A percentile compares a stretch with the other conserved stretches of the same genome.
These are phyloP conservation scores for Papio anubis DNA, from an alignment of 2,113 vertebrate species.

Conservation along the genomic window DNA sequence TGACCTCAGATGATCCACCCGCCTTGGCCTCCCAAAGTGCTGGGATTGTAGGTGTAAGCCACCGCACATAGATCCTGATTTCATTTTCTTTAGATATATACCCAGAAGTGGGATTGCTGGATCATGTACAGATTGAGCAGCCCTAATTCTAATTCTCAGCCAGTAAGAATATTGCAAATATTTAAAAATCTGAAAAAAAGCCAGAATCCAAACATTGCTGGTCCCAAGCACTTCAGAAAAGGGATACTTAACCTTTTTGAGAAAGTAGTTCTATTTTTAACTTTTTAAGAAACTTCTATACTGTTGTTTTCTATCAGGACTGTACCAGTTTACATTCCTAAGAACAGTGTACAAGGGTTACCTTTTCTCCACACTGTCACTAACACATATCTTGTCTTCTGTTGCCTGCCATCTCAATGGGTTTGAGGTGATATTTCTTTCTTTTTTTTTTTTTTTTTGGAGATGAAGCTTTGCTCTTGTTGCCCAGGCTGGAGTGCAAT, in stretches of 20 bases:
- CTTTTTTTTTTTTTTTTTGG: too few relatives aligned
- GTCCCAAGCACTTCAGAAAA: neutral
- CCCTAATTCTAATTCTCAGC: too few relatives aligned
- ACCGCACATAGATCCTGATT: too few relatives aligned
- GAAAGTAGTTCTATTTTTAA: neutral
- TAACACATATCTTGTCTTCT: neutral
- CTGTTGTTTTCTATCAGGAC: neutral
- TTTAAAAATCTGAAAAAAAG: neutral
- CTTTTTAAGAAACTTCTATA: neutral
- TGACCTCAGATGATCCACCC: too few relatives aligned
- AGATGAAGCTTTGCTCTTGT: too few relatives aligned
- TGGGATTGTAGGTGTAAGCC: too few relatives aligned
- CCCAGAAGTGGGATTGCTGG: neutral
- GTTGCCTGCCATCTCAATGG: neutral
- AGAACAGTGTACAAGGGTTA: neutral
- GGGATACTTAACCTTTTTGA: neutral
- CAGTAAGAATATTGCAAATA: neutral
- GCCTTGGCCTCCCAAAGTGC: too few relatives aligned
- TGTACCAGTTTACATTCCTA: neutral
- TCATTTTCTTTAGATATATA: neutral
- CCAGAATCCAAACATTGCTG: neutral
- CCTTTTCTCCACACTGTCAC: neutral
- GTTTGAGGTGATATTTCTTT: neutral
- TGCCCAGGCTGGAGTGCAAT: too few relatives aligned
- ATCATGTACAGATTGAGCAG: neutral